These are phyloP conservation scores for Hecatera dysodea DNA, from an alignment of 2,888 invertebrate species.

Conservation along the genomic window DNA sequence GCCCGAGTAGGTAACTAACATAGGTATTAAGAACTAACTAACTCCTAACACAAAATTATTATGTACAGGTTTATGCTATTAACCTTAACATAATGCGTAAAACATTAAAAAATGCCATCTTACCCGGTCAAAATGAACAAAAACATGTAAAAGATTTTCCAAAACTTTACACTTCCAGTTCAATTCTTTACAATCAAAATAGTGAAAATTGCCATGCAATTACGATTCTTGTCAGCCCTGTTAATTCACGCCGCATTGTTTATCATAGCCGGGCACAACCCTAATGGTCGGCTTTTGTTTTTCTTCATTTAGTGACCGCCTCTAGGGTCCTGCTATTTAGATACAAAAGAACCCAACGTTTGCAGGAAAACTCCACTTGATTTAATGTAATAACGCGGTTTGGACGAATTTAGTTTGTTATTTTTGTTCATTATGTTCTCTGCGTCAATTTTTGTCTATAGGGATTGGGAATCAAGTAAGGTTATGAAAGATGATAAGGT, in stretches of 20 bases:
- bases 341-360: slow-evolving; percentile 76
- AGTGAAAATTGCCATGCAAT: slow-evolving; percentile 7
- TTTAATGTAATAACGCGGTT: slow-evolving; percentile 66
- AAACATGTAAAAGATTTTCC: not conserved
- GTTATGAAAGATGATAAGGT: not conserved
- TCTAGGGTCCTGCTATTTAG: slow-evolving; percentile 69
- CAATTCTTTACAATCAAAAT: not conserved
- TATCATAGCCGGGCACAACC: slow-evolving; percentile 76
- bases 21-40: not conserved
- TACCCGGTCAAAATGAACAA: not conserved
- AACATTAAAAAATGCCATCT: not conserved
- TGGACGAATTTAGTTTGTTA: slow-evolving; percentile 45
- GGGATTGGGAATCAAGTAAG: not conserved
- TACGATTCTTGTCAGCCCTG: slow-evolving; percentile 60
- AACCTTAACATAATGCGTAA: too few species aligned
- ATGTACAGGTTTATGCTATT: too few species aligned
- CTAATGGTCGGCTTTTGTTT: slow-evolving; percentile 84
- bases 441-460: not conserved
- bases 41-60: too few species aligned
- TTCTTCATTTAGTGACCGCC: slow-evolving; percentile 81
- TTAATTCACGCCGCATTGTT: slow-evolving; percentile 71
- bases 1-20: not conserved
- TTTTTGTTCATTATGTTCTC: slow-evolving; percentile 42
- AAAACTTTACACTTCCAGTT: not conserved
- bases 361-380: slow-evolving; percentile 64